Conservation (phyloP, 2,113 vertebrate species). For the Picathartes gymnocephalus region DNA sequence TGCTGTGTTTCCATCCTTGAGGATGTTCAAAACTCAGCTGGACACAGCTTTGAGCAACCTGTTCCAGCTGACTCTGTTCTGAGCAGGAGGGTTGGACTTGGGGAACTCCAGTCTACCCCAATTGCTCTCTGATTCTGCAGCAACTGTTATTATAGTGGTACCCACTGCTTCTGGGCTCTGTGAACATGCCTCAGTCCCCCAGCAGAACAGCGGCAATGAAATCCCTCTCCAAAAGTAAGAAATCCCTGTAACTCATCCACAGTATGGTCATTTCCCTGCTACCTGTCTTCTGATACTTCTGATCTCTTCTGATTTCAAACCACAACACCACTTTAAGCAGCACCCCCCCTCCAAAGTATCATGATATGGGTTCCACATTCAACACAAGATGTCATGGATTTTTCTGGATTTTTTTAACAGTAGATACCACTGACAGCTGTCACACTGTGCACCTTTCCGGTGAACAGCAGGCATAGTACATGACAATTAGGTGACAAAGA, state of each 20-base stretch:
- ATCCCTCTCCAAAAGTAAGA: neutral
- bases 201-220: neutral
- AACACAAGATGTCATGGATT: neutral
- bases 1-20: neutral
- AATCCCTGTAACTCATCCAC: neutral
- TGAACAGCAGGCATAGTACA: slow-evolving; percentile 32
- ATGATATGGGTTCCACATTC: neutral
- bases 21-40: neutral
- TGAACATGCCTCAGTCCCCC: rapidly evolving
- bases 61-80: neutral
- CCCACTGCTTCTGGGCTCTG: neutral
- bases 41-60: neutral
- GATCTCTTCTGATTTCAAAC: neutral
- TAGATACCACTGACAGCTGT: neutral
- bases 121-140: neutral
- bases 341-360: rapidly evolving
- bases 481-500: slow-evolving; percentile 19
- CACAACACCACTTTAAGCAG: neutral
- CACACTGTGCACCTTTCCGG: neutral
- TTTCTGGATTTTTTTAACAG: neutral
- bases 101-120: neutral
- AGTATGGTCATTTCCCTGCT: neutral
- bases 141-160: neutral
- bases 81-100: neutral
- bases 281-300: neutral